Base-by-base conservation (phyloP, 2,888 invertebrate genomes). In the Drosophila rellima region DNA sequence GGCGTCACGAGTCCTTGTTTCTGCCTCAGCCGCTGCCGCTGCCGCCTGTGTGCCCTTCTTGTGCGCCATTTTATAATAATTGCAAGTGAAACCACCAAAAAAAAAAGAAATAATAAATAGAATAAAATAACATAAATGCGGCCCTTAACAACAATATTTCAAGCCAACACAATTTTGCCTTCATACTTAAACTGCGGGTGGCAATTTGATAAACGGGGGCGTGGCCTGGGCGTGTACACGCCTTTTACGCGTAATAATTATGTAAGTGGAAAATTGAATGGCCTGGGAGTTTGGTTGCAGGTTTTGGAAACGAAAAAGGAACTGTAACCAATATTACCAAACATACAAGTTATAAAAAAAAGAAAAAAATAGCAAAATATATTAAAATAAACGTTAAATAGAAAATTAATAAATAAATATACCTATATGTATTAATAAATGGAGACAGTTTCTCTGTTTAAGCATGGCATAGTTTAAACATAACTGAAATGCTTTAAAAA, bases 31-130 rank as follows among this genome's bases (percentile, higher is more conserved):
- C 56, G 11, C 47, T 37, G 42, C 42, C 11, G 40, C 17, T 51
- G 56, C 42, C n/a, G 18, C 37, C 33, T 45, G 80, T 76, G 42
- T 45, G 80, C 73, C 70, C 85, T 88, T 88, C 77, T 68, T 64
- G 65, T 67, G 65, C 78, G 86, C 69, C 88, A 78, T 88, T 88
- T 83, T 82, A 83, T 80, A 82, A 85, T 83, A 88, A 88, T 85
- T 85, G 88, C 86, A 78, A 70, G 74, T 50, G 75, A 63, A 63
- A 85, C 78, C 71, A 62, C 73, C 82, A 52, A 82, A 87, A 87
- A 65, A 80, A 42, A 15, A 55, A n/a, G 29, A 31, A 42, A 62
- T 29, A 37, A 17, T 50, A 37, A 15, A 55, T 17, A 33, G 40
- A 42, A 66, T 35, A 37, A 17, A 55, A 37, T 31, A 26, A 51